Evolutionary conservation across 2,113 vertebrate genomes (phyloP).

Genomic region (Sphaerodactylus townsendi): DNA sequence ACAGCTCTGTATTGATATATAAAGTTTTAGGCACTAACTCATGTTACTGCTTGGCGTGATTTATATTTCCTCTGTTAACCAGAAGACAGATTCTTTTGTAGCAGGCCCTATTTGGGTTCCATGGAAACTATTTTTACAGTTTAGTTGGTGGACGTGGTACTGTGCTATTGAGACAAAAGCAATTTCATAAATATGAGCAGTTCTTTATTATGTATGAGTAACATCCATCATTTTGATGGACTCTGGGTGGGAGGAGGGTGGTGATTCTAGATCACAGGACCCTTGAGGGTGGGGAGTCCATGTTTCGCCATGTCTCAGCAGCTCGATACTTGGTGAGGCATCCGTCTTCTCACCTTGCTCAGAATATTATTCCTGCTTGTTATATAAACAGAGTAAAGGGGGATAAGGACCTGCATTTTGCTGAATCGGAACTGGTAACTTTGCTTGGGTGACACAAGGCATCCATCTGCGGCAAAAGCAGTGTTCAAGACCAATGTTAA

Average conservation of each 20-base stretch:
- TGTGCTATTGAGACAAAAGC: not conserved
- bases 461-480: not conserved
- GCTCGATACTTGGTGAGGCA: not conserved
- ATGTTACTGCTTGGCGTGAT: not conserved
- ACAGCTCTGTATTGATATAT: too few relatives aligned
- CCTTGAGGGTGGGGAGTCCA: not conserved
- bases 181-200: not conserved
- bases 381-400: not conserved
- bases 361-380: not conserved
- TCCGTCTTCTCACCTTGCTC: not conserved
- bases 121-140: not conserved
- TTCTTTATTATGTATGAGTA: not conserved
- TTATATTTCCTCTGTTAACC: not conserved
- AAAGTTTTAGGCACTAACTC: not conserved
- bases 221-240: not conserved
- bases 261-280: too few relatives aligned
- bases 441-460: not conserved
- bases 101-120: too few relatives aligned
- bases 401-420: not conserved
- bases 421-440: not conserved
- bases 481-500: not conserved
- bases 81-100: not conserved
- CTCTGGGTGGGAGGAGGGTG: not conserved
- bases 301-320: not conserved
- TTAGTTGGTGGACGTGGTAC: not conserved